Base-by-base conservation (phyloP, 2,888 invertebrate species). In the Eilema depressum region DNA sequence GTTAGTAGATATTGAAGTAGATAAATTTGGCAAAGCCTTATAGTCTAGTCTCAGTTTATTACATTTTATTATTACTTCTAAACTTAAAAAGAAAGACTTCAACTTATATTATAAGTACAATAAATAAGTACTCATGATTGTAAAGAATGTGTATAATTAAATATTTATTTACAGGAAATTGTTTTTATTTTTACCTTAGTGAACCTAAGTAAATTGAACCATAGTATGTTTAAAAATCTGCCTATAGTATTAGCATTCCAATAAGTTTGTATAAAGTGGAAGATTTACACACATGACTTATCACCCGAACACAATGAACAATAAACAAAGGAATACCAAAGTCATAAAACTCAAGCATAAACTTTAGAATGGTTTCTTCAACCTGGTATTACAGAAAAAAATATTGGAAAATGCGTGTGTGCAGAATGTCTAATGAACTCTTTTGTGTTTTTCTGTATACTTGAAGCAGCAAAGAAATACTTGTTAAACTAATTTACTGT, bases 1-100 rank as follows among this genome's bases (percentile, higher is more conserved):
- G 59, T 88, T 97, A 85, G 88, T 97, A 17, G 92, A 87, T 23
- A 81, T 95, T 75, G 86, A 93, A 47, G 70, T 75, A 37, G 83
- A 86, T 1, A 85, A 84, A 57, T 95, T 88, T 87, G 94, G 93
- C 26, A 85, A 83, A 80, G 74, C 65, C 63, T 70, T 53, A 61
- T 74, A 73, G 57, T 67, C 62, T 72, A 76, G n/a, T 61, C 20
- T 67, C 23, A 59, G 33, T 23, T 41, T 20, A 14, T 47, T n/a
- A 14, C 23, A 62, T n/a, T n/a, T n/a, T n/a, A n/a, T 20, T 8
- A 53, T 62, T 59, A 74, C 47, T 33, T 63, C 17, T 53, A 53
- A 1, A 47, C 47, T 20, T 47, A 47, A 20, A 47, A 47, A 47
- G 7, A 17, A 47, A 53, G n/a, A 53, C 53, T 20, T 53, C 1